These are phyloP conservation scores for Zalophus californianus DNA, from an alignment of 2,797 vertebrate genomes.

Conservation along the genomic window DNA sequence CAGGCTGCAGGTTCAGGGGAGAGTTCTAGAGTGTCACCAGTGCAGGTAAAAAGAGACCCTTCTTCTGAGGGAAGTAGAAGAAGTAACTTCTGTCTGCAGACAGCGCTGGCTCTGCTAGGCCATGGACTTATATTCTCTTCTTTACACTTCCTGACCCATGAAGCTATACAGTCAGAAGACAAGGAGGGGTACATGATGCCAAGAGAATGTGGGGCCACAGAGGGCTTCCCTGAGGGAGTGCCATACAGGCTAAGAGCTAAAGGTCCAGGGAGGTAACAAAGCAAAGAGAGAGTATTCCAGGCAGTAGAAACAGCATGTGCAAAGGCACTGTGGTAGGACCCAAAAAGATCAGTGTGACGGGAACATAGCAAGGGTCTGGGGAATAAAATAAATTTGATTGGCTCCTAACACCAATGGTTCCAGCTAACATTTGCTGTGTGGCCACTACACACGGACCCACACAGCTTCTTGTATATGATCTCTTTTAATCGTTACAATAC, in stretches of 20 bases:
- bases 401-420: background rate
- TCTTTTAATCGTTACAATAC: background rate
- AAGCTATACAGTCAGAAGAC: background rate
- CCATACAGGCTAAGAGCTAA: background rate
- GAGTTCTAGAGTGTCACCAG: accelerated
- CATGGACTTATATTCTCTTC: background rate
- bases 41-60: background rate
- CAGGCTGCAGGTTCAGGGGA: background rate
- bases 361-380: too few species aligned
- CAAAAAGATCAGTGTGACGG: too few species aligned
- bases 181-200: too few species aligned
- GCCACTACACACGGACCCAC: background rate
- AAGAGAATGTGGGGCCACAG: background rate
- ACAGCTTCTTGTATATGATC: background rate
- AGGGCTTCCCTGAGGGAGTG: background rate
- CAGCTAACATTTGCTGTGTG: background rate
- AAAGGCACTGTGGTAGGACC: background rate
- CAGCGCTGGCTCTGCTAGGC: background rate
- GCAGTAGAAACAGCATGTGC: background rate
- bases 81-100: background rate
- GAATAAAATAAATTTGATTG: background rate
- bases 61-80: background rate
- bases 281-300: too few species aligned
- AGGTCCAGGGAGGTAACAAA: accelerated
- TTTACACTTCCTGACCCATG: background rate